A percentile compares a stretch with the other conserved stretches of the same genome.
Conservation (phyloP, 2,888 invertebrate genomes). For the Tetragonula carbonaria region DNA sequence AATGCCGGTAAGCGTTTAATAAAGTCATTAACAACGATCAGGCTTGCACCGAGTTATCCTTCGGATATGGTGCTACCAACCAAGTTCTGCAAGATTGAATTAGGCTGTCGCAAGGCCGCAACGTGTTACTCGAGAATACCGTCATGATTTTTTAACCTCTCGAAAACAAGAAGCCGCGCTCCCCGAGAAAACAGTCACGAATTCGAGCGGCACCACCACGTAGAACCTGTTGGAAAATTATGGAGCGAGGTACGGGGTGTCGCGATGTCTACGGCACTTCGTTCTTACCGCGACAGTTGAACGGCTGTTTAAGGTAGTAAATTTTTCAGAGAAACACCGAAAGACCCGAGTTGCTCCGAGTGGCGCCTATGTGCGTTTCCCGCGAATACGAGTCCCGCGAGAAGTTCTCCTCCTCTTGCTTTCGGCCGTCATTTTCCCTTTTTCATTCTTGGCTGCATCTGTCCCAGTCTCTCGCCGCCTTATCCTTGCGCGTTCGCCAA, state of each 20-base stretch:
- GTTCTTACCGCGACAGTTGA: neutral
- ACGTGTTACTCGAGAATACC: too few species aligned
- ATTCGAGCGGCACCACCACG: too few species aligned
- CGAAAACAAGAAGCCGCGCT: too few species aligned
- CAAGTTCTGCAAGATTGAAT: too few species aligned
- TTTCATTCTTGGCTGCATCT: slow-evolving; percentile 33
- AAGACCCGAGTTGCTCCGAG: slow-evolving; percentile 72
- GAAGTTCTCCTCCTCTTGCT: slow-evolving; percentile 58
- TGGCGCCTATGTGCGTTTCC: slow-evolving; percentile 73
- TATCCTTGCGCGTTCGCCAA: slow-evolving; percentile 25
- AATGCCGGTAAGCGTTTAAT: slow-evolving; percentile 35
- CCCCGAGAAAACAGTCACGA: neutral
- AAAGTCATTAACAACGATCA: slow-evolving; percentile 31
- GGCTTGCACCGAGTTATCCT: neutral
- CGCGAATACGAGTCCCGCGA: slow-evolving; percentile 78
- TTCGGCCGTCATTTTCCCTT: slow-evolving; percentile 30
- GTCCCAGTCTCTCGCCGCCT: slow-evolving; percentile 26
- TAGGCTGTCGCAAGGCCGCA: too few species aligned
- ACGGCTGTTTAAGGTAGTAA: slow-evolving; percentile 71
- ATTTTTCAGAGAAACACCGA: slow-evolving; percentile 70
- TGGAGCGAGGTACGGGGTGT: neutral
- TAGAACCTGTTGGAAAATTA: slow-evolving; percentile 23
- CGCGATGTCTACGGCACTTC: neutral
- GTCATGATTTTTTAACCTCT: too few species aligned
- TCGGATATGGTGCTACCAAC: too few species aligned